phyloP scores from a whole-genome alignment of 2,888 invertebrate species.

The Perizoma affinitatum region DNA sequence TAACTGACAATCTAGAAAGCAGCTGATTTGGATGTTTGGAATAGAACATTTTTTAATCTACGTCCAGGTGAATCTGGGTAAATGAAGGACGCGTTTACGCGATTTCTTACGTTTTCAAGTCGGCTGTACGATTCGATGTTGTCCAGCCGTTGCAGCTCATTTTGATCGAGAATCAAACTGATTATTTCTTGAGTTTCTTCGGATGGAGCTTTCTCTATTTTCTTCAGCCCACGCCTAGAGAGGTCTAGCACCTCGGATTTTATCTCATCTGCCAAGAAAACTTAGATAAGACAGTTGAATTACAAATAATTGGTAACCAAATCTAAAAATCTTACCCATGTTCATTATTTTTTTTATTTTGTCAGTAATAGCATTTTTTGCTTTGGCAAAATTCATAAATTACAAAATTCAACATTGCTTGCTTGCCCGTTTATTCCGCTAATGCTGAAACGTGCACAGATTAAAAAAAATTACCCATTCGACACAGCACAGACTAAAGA shows the following conservation, averaged over 20 bases:
- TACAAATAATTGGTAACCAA: neutral
- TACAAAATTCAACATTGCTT: neutral
- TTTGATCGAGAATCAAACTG: conserved; percentile 91
- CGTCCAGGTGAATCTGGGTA: too few species aligned
- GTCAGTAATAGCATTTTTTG: conserved; percentile 1
- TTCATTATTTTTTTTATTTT: conserved; percentile 8
- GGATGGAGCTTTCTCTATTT: conserved; percentile 89
- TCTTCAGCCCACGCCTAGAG: conserved; percentile 91
- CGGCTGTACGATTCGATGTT: conserved; percentile 92
- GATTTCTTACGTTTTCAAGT: conserved; percentile 87
- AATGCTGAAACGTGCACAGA: too few species aligned
- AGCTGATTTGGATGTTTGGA: too few species aligned
- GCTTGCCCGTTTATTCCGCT: too few species aligned
- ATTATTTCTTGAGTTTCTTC: conserved; percentile 88
- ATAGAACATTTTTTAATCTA: too few species aligned
- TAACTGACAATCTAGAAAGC: too few species aligned
- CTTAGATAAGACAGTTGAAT: neutral
- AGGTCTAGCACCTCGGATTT: conserved; percentile 87
- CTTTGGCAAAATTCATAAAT: neutral
- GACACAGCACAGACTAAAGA: too few species aligned
- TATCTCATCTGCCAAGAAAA: conserved; percentile 45
- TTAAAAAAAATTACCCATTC: too few species aligned
- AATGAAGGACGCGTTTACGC: too few species aligned
- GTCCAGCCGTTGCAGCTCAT: conserved; percentile 93
- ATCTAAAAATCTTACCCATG: conserved; percentile 32